Evolutionary conservation across 1,140 invertebrate genomes (phyloP).

Genomic region (Trachymyrmex septentrionalis): DNA sequence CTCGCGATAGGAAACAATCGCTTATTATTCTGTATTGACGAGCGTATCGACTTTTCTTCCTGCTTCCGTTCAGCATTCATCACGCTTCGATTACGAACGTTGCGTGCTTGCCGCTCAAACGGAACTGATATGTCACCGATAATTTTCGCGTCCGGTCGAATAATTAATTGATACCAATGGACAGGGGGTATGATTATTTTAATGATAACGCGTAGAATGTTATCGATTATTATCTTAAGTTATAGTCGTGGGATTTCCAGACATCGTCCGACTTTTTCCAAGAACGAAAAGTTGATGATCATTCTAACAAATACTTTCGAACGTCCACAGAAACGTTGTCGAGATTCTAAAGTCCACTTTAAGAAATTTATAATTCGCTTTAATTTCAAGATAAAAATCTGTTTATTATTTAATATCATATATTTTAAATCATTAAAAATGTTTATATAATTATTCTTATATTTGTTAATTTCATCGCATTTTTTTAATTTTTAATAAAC

Average conservation of each 20-base stretch:
- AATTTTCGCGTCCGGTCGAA: constrained; percentile 1
- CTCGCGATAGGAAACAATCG: constrained; percentile 18
- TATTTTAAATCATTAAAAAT: neutral
- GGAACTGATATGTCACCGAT: constrained; percentile 34
- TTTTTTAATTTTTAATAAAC: constrained; percentile 9
- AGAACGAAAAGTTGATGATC: neutral
- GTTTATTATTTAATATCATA: neutral
- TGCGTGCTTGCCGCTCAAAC: neutral
- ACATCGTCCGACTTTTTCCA: neutral
- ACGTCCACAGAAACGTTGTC: neutral
- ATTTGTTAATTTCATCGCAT: neutral
- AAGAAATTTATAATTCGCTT: neutral
- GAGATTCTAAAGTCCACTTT: neutral
- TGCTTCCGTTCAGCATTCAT: constrained; percentile 57
- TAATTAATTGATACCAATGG: constrained; percentile 33
- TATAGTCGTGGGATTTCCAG: neutral
- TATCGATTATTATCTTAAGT: neutral
- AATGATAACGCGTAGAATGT: neutral
- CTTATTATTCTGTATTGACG: constrained; percentile 65
- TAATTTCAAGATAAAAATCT: neutral
- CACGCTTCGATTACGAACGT: constrained; percentile 43
- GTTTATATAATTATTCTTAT: neutral
- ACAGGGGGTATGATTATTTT: neutral
- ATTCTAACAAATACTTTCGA: neutral
- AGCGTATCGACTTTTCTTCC: constrained; percentile 62